Evolutionary conservation across 2,113 vertebrate genomes (phyloP).

Genomic region (Percopsis transmontana): DNA sequence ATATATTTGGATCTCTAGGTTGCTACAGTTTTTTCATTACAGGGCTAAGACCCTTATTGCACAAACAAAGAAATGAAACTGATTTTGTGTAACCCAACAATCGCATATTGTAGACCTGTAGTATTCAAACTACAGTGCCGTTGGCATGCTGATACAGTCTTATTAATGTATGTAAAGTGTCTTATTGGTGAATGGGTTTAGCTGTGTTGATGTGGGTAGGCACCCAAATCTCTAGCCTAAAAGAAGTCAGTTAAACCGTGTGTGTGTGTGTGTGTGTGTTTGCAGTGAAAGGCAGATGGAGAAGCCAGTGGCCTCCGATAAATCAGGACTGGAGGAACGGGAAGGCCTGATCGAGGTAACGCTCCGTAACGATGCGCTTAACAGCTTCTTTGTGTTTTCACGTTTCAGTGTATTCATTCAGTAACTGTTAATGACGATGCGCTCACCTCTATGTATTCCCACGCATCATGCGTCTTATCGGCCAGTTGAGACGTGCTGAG

Average conservation of each 20-base stretch:
- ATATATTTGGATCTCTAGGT: too few relatives aligned
- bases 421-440: neutral
- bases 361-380: neutral
- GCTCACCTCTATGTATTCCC: neutral
- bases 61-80: neutral
- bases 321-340: slow-evolving; percentile 44
- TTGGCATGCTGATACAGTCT: neutral
- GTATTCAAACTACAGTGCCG: slow-evolving; percentile 33
- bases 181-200: slow-evolving; percentile 1
- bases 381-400: neutral
- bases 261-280: slow-evolving; percentile 27
- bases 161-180: neutral
- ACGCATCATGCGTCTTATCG: neutral
- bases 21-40: neutral
- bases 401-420: neutral
- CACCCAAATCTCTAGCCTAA: neutral
- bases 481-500: slow-evolving; percentile 46
- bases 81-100: neutral
- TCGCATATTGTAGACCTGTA: neutral
- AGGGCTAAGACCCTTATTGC: neutral
- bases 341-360: slow-evolving; percentile 52
- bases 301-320: slow-evolving; percentile 49
- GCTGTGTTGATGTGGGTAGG: neutral
- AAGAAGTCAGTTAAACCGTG: neutral
- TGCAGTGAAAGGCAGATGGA: slow-evolving; percentile 57